phyloP scores from a whole-genome alignment of 2,113 vertebrate species.

The Taurulus bubalis region DNA sequence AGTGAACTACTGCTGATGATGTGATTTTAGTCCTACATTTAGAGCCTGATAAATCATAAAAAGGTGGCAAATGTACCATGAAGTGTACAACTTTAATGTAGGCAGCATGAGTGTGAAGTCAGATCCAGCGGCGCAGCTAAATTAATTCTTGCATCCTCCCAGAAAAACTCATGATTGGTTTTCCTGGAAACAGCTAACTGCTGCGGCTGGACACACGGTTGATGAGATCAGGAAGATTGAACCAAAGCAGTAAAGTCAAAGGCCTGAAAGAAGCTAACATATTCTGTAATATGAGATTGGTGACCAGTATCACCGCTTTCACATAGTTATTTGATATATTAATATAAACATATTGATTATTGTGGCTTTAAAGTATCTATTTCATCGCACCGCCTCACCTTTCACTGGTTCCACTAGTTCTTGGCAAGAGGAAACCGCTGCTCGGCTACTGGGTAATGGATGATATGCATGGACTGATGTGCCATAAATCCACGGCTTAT shows the following conservation, averaged over 20 bases:
- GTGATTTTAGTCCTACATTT: background rate
- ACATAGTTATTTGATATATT: background rate
- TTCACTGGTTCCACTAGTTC: background rate
- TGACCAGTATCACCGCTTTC: background rate
- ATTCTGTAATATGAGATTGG: background rate
- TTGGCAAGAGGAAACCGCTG: conserved; percentile 17
- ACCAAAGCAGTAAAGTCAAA: background rate
- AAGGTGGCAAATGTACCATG: background rate
- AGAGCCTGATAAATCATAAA: background rate
- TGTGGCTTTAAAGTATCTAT: conserved; percentile 3
- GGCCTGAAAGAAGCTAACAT: background rate
- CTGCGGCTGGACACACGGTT: background rate
- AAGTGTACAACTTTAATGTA: background rate
- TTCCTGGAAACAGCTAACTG: background rate
- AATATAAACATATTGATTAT: background rate
- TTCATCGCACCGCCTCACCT: background rate
- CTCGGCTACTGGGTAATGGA: conserved; percentile 38
- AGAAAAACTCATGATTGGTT: background rate
- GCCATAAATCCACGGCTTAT: conserved; percentile 48
- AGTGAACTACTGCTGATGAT: background rate
- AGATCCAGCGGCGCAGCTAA: background rate
- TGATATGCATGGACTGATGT: conserved; percentile 43
- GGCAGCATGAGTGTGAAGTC: background rate
- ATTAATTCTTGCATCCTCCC: background rate
- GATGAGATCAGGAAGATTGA: background rate